Evolutionary conservation across 2,113 vertebrate species (phyloP), one percentile per base, ranked within the genome.

Genomic region (Oncorhynchus masou): DNA sequence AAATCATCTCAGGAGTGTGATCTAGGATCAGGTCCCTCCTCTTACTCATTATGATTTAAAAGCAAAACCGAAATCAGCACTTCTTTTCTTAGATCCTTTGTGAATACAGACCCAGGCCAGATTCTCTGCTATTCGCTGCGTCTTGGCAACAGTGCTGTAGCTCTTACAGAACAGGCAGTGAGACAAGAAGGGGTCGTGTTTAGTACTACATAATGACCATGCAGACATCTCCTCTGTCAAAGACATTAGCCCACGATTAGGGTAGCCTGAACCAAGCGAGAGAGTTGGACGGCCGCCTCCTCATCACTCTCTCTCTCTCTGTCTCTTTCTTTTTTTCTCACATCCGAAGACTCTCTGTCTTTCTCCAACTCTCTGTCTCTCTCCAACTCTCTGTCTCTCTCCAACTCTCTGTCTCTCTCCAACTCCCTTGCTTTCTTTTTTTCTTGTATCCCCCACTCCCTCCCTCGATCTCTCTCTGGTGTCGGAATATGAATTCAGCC

Each of bases 401-500:
- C 45, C 72, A 16, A 15, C 20, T n/a, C 11, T 60, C 2, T 16
- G 27, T 62, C 75, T 69, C 67, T 77, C 81, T 79, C 45, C 72
- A 16, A 15, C 4, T 20, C n/a, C 24, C 71, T 45, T 22, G 20
- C 60, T 64, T 34, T 67, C n/a, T 31, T 24, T 48, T 71, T 78
- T 64, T 64, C 34, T 34, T 49, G 3, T 19, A 34, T 45, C 51
- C 82, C 68, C 31, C 27, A n/a, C 49, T 16, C 39, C 39, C 39
- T 45, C 73, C 22, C 34, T 65, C 60, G 62, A 49, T 77, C 82
- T 29, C 70, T 73, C 74, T 75, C 49, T 34, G 67, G 74, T 80
- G 76, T 73, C 76, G 70, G 74, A 75, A 83, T 75, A 48, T 68
- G 74, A 83, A 78, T 71, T 74, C 81, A 84, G 73, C 80, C 85